A percentile compares a stretch with the other conserved stretches of the same genome.
Evolutionary conservation across 2,888 invertebrate species (phyloP).

Genomic region (Pseudococcus jackbeardsleyi): DNA sequence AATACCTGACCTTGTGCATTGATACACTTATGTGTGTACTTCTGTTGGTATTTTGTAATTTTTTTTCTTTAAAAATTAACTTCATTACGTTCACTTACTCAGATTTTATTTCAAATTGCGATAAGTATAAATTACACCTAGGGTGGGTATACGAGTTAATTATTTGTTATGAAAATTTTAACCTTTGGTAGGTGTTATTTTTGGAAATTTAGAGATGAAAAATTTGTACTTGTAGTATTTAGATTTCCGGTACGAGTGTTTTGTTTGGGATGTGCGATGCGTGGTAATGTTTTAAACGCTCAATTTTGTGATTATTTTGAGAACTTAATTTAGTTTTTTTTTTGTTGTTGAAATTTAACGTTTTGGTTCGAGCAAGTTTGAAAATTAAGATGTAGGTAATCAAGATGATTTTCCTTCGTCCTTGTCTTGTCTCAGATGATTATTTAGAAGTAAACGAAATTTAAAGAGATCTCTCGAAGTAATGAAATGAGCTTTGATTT

Average conservation of each 20-base stretch:
- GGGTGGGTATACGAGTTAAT: not conserved
- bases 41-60: constrained; percentile 49
- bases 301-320: not conserved
- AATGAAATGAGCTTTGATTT: too few relatives aligned
- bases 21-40: constrained; percentile 44
- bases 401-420: not conserved
- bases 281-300: not conserved
- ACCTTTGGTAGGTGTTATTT: not conserved
- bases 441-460: not conserved
- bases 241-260: not conserved
- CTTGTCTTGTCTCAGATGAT: not conserved
- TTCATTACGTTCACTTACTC: constrained; percentile 9
- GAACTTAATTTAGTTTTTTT: not conserved
- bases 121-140: not conserved
- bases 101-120: constrained; percentile 16
- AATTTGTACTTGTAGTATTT: not conserved
- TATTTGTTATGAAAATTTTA: not conserved
- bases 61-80: constrained; percentile 39
- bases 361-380: not conserved
- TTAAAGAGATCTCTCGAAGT: too few relatives aligned
- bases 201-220: not conserved
- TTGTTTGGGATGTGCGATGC: not conserved
- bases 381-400: not conserved
- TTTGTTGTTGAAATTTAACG: not conserved
- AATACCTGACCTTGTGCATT: constrained; percentile 44